Evolutionary conservation across 2,888 invertebrate genomes (phyloP).

Genomic region (Cephus runcator): DNA sequence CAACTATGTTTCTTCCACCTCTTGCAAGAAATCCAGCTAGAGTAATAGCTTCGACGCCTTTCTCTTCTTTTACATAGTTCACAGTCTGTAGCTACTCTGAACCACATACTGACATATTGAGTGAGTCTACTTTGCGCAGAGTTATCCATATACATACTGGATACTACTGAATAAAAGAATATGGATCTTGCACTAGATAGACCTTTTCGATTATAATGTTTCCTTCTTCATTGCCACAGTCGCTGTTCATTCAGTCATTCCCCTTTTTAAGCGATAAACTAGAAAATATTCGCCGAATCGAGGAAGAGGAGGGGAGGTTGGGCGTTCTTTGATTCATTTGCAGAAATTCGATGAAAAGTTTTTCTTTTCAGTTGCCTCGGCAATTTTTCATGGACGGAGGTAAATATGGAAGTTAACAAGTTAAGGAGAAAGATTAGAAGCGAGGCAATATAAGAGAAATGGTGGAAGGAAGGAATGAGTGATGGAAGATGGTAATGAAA

Average conservation of each 20-base stretch:
- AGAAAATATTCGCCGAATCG: background rate
- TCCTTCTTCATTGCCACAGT: background rate
- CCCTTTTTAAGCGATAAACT: background rate
- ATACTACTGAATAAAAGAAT: constrained; percentile 1
- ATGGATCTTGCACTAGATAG: background rate
- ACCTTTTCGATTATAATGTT: background rate
- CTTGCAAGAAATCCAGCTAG: constrained; percentile 6
- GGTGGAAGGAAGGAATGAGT: background rate
- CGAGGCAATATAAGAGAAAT: background rate
- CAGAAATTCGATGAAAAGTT: background rate
- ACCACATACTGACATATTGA: background rate
- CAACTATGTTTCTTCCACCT: constrained; percentile 12
- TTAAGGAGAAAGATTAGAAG: background rate
- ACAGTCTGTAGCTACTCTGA: background rate
- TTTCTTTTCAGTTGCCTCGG: background rate
- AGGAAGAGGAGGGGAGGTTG: background rate
- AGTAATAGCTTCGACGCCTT: constrained; percentile 27
- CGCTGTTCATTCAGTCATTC: background rate
- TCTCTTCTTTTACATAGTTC: constrained; percentile 20
- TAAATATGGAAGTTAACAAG: background rate
- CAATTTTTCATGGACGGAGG: background rate
- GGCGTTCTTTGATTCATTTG: background rate
- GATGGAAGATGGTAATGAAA: background rate
- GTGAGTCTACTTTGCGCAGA: background rate
- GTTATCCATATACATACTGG: background rate